Evolutionary conservation across 92 coral and sea anemone genomes (phyloP).

Genomic region (Bergia sp.): DNA sequence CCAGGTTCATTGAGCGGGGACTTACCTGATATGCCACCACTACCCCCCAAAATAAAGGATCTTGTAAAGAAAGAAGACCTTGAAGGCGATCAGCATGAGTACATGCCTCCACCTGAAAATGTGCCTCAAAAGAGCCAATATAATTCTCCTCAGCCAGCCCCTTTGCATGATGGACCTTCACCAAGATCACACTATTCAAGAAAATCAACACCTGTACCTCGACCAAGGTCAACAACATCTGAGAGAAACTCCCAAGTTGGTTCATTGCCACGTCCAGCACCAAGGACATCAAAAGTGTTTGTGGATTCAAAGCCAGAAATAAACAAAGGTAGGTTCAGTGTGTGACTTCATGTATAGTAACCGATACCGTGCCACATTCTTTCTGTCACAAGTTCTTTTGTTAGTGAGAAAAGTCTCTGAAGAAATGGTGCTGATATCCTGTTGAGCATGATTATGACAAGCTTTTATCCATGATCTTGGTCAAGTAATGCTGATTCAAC

Average conservation of each 20-base stretch:
- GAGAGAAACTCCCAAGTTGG: conserved; percentile 63
- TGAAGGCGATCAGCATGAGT: conserved; percentile 67
- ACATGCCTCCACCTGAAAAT: conserved; percentile 81
- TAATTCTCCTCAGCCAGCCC: conserved; percentile 39
- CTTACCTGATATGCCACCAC: conserved; percentile 66
- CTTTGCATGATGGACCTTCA: conserved; percentile 13
- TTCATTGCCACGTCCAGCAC: conserved; percentile 77
- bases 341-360: neutral
- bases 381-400: too few relatives aligned
- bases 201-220: conserved; percentile 67
- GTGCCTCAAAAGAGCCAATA: conserved; percentile 38
- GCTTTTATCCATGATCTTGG: too few relatives aligned
- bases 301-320: conserved; percentile 44
- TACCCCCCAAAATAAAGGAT: conserved; percentile 84
- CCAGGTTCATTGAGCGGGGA: conserved; percentile 45
- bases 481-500: too few relatives aligned
- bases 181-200: conserved; percentile 33
- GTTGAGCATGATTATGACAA: too few relatives aligned
- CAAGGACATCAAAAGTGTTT: conserved; percentile 63
- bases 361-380: too few relatives aligned
- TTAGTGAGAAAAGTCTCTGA: too few relatives aligned
- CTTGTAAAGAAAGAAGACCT: conserved; percentile 47
- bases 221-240: conserved; percentile 77
- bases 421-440: too few relatives aligned
- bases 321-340: conserved; percentile 2